Conservation (phyloP, 1,140 invertebrate genomes). For the Anadara kagoshimensis region DNA sequence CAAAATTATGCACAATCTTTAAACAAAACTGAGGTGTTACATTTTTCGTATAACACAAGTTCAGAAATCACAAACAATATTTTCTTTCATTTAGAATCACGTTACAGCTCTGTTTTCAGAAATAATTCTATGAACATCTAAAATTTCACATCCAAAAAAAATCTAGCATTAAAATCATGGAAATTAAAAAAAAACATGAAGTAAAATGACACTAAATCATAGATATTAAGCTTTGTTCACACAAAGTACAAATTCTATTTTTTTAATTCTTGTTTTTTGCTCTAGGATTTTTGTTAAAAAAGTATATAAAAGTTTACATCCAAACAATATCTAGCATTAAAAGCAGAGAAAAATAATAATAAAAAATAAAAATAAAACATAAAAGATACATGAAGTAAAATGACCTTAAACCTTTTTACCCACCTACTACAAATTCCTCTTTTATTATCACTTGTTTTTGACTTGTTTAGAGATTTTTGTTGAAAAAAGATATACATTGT, state of each 20-base stretch:
- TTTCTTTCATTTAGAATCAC: too few relatives aligned
- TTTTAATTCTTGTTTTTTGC: too few relatives aligned
- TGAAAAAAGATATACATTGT: background rate
- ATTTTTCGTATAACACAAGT: too few relatives aligned
- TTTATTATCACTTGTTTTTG: slow-evolving; percentile 37
- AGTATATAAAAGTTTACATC: too few relatives aligned
- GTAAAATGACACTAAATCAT: too few relatives aligned
- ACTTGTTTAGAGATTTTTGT: slow-evolving; percentile 6
- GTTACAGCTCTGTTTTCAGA: too few relatives aligned
- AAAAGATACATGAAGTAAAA: background rate
- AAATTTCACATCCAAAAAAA: background rate
- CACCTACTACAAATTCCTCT: slow-evolving; percentile 62
- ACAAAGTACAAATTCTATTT: too few relatives aligned
- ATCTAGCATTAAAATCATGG: background rate
- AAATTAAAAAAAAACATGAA: background rate
- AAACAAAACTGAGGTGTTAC: too few relatives aligned
- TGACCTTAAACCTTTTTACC: background rate
- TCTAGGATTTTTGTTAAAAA: too few relatives aligned
- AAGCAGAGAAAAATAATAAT: background rate
- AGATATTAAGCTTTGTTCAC: too few relatives aligned
- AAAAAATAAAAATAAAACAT: background rate
- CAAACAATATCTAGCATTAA: background rate
- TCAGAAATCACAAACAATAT: too few relatives aligned
- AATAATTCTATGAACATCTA: background rate
- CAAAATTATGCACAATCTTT: too few relatives aligned